Base-by-base conservation (phyloP, 2,888 invertebrate genomes). In the Venustoraphidia nigricollis region DNA sequence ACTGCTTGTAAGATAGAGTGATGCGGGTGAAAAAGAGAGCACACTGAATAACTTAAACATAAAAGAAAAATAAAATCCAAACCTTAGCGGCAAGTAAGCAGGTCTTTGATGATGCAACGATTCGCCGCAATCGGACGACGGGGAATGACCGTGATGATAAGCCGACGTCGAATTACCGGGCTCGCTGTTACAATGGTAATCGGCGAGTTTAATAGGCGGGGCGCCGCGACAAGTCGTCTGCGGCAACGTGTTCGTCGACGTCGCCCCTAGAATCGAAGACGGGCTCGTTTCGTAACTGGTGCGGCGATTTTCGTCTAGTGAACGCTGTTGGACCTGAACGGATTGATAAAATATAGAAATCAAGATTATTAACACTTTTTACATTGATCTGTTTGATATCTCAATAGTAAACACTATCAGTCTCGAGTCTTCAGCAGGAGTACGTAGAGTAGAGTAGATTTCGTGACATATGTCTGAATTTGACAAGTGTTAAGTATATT, bases 161-260 rank as follows among this genome's bases (percentile, higher is more conserved):
- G 51, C 54, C 27, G 27, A 27, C 6, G 27, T 27, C 27, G 27
- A 27, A 27, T 27, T 27, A 27, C 56, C 59, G 8, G 67, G 66
- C 52, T 67, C 66, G 53, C 67, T 68, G 51, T 63, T 68, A 55
- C 68, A 71, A 52, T 74, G 72, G 53, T 72, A 73, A 53, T 73
- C 70, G 1, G 72, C 69, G 48, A 75, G 59, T 56, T 72, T 71
- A 3, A 72, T 66, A 10, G 68, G 64, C 40, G 67, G 53, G 1
- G 69, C 66, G 10, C 69, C 54, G 3, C 66, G 67, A 8, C 63
- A 66, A 3, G 58, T 58, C 4, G 60, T 53, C 9, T 59, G 53
- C 2, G 58, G 53, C 9, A 57, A 50, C 2, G 51, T 52, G 14
- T 56, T 59, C 17, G 59, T 50, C 14, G 55, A 43, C 42, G 34